A percentile compares a stretch with the other conserved stretches of the same genome.
phyloP scores from a whole-genome alignment of 2,888 invertebrate species.

The Rhopalosiphum nymphaeae region DNA sequence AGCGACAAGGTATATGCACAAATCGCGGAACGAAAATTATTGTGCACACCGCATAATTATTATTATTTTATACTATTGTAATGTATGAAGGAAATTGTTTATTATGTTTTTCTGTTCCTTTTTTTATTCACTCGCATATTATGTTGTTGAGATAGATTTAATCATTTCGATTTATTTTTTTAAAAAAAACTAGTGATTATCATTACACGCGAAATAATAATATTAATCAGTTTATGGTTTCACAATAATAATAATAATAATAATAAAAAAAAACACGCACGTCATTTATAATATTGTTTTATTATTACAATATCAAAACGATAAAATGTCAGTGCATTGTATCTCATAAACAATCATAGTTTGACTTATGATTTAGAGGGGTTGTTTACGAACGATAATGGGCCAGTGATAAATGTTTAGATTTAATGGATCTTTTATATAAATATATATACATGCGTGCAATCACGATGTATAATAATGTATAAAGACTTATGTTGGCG shows the following conservation, averaged over 20 bases:
- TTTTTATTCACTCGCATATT: not conserved
- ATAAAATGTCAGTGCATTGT: not conserved
- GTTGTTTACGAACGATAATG: slow-evolving; percentile 22
- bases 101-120: not conserved
- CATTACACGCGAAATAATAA: not conserved
- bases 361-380: slow-evolving; percentile 15
- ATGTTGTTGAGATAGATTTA: not conserved
- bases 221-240: not conserved
- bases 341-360: not conserved
- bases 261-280: not conserved
- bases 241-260: not conserved
- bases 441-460: not conserved
- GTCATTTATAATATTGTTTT: not conserved
- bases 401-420: slow-evolving; percentile 24
- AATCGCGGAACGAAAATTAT: not conserved
- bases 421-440: not conserved
- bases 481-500: not conserved
- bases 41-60: not conserved
- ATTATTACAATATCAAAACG: not conserved
- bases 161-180: slow-evolving; percentile 1
- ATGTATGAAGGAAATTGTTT: not conserved
- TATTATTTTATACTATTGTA: not conserved
- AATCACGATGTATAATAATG: not conserved
- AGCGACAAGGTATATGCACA: not conserved
- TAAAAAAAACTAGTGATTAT: not conserved